Conservation (phyloP, 1,140 invertebrate species). For the Hypsibius dujardini region DNA sequence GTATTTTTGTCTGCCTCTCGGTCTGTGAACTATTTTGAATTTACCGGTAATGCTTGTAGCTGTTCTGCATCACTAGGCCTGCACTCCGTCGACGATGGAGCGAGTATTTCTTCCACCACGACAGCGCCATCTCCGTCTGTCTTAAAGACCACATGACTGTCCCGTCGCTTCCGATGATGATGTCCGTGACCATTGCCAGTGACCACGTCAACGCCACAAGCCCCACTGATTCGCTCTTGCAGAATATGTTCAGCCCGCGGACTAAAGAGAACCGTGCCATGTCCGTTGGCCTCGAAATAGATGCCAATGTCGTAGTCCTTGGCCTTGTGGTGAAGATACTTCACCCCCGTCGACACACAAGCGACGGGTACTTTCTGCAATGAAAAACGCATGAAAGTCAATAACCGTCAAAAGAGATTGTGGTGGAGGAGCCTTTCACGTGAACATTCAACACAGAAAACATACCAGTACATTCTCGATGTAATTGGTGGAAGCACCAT, state of each 20-base stretch:
- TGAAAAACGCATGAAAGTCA: conserved; percentile 26
- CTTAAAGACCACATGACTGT: background rate
- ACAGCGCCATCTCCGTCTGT: background rate
- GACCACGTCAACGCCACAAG: background rate
- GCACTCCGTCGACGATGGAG: background rate
- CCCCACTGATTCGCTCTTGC: background rate
- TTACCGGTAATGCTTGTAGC: too few relatives aligned
- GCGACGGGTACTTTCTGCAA: conserved; percentile 61
- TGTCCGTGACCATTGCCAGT: background rate
- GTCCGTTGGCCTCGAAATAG: conserved; percentile 98
- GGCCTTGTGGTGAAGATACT: conserved; percentile 84
- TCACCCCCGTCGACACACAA: conserved; percentile 87
- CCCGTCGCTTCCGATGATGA: background rate
- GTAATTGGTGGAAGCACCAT: conserved; percentile 83
- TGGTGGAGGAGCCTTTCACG: background rate
- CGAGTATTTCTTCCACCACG: background rate
- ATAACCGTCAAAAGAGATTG: background rate
- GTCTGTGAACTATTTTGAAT: too few relatives aligned
- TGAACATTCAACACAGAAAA: conserved; percentile 1
- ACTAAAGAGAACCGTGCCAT: conserved; percentile 56
- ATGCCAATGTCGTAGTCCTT: conserved; percentile 79
- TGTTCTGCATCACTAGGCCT: background rate
- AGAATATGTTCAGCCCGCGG: conserved; percentile 30
- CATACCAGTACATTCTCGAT: conserved; percentile 39
- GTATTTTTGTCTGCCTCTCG: too few relatives aligned